Conservation (phyloP, 2,113 vertebrate species). For the Etheostoma cragini region DNA sequence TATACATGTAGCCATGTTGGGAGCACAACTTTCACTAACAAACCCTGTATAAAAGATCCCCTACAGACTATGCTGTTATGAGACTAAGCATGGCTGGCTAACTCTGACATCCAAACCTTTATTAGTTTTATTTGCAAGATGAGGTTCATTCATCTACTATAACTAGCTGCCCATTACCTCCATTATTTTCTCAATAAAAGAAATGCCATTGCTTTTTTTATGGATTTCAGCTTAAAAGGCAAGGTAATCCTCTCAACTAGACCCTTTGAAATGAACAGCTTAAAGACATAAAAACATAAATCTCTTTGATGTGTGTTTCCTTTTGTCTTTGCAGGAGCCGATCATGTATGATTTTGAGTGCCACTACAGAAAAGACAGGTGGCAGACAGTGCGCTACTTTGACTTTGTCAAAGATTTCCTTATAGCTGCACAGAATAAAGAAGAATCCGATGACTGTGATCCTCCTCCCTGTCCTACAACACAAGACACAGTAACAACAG, state of each 20-base stretch:
- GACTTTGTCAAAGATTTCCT: conserved; percentile 82
- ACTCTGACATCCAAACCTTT: neutral
- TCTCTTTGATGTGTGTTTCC: neutral
- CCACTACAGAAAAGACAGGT: conserved; percentile 81
- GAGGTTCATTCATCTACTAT: neutral
- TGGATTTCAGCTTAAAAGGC: neutral
- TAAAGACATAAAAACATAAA: no score
- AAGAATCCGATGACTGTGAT: conserved; percentile 74
- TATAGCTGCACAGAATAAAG: conserved; percentile 69
- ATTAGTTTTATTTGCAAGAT: neutral
- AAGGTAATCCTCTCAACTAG: neutral
- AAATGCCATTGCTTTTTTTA: neutral
- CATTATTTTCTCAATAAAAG: neutral
- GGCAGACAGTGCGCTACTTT: conserved; percentile 81
- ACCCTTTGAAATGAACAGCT: neutral
- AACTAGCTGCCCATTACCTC: neutral
- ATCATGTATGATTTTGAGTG: conserved; percentile 83
- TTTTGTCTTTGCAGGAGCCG: conserved; percentile 64
- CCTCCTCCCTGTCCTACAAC: conserved; percentile 80
- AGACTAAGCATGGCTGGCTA: neutral
- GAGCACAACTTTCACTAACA: neutral
- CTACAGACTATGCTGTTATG: neutral
- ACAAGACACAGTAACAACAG: conserved; percentile 29
- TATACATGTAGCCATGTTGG: neutral
- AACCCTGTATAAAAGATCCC: no score